phyloP scores from a whole-genome alignment of 92 coral and sea anemone genomes.

The Epizoanthus fatuus region DNA sequence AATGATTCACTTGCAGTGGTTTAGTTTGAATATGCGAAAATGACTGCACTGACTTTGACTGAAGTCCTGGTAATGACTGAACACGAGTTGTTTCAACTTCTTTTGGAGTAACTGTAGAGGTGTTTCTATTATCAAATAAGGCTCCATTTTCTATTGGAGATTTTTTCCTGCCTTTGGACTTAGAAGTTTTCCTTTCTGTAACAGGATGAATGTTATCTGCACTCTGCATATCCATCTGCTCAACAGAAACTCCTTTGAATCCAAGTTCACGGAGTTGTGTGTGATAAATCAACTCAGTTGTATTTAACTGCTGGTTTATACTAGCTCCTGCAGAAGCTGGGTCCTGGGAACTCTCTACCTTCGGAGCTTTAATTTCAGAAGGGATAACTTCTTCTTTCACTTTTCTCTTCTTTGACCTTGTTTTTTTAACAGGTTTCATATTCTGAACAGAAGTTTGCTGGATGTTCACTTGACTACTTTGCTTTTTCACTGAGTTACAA shows the following conservation, averaged over 20 bases:
- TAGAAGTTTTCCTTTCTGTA: background rate
- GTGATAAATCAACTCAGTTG: background rate
- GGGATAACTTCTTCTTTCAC: conserved; percentile 17
- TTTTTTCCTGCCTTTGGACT: conserved; percentile 18
- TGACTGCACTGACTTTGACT: conserved; percentile 6
- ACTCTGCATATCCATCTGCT: background rate
- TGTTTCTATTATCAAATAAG: background rate
- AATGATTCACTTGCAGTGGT: background rate
- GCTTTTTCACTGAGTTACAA: background rate
- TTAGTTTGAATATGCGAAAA: conserved; percentile 14
- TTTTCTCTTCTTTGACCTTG: conserved; percentile 42
- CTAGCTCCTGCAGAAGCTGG: background rate
- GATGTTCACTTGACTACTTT: background rate
- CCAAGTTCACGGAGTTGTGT: background rate
- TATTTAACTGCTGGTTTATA: background rate
- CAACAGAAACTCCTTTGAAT: background rate
- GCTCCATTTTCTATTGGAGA: background rate
- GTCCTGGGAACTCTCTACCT: background rate
- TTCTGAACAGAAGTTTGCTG: background rate
- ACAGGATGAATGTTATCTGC: background rate
- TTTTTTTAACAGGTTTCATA: background rate
- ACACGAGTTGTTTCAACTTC: conserved; percentile 41
- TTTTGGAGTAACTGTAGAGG: conserved; percentile 13
- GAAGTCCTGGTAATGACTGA: conserved; percentile 30
- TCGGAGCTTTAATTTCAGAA: background rate